Conservation (phyloP, 2,797 vertebrate species). For the Novumbra hubbsi region DNA sequence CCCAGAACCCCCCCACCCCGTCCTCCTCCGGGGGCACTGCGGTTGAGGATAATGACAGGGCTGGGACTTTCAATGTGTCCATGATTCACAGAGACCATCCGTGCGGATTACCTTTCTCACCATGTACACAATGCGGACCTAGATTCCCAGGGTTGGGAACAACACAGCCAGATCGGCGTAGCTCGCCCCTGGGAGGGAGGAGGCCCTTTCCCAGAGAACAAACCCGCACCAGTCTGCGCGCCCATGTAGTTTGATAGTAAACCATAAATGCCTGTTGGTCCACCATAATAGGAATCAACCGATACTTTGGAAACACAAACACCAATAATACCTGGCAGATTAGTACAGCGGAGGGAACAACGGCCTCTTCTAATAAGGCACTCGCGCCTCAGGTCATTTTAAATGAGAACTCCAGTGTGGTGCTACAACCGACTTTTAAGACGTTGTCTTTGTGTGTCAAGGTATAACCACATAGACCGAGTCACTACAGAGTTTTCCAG, state of each 20-base stretch:
- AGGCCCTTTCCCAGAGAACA: conserved; percentile 49
- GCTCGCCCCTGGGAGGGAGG: conserved; percentile 41
- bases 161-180: conserved; percentile 68
- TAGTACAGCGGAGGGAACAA: neutral
- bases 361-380: neutral
- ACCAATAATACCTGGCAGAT: conserved; percentile 7
- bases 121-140: conserved; percentile 80
- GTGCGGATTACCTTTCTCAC: conserved; percentile 84
- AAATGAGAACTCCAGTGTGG: neutral
- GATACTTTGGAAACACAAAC: conserved; percentile 33
- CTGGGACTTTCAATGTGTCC: conserved; percentile 81
- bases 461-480: neutral
- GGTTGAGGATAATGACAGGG: conserved; percentile 82
- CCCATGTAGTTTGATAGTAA: conserved; percentile 39
- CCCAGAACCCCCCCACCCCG: conserved; percentile 28
- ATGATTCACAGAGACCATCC: conserved; percentile 85
- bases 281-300: conserved; percentile 37
- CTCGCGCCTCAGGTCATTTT: neutral
- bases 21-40: conserved; percentile 65
- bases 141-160: conserved; percentile 79
- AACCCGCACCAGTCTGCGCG: conserved; percentile 24
- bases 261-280: conserved; percentile 52
- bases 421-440: neutral
- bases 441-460: neutral
- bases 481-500: neutral